Percentiles rank a stretch among this genome's conserved stretches.
Evolutionary conservation across 2,113 vertebrate genomes (phyloP).

Genomic region (Grallaria varia): DNA sequence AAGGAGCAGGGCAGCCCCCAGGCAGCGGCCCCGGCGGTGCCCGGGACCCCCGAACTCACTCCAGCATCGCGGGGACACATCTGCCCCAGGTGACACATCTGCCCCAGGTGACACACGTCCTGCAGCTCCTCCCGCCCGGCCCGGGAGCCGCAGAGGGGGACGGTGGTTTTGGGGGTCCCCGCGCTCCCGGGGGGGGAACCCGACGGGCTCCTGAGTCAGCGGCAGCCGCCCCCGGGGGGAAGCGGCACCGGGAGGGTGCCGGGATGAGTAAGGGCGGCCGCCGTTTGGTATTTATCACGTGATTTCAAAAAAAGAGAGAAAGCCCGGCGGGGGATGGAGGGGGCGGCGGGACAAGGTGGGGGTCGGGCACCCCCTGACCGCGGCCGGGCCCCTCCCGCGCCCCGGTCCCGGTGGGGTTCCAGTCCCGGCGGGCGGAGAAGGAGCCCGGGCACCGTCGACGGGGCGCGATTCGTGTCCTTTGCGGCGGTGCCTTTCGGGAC

Average conservation of each 20-base stretch:
- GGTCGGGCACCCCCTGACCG: neutral
- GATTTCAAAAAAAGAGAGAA: slow-evolving; percentile 15
- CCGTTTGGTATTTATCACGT: neutral
- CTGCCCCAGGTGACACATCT: neutral
- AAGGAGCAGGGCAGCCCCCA: neutral
- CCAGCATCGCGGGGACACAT: rapidly evolving
- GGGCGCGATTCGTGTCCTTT: neutral
- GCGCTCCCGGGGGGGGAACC: neutral
- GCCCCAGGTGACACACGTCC: neutral
- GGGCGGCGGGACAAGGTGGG: neutral
- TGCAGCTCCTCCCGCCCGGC: neutral
- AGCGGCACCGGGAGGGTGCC: neutral
- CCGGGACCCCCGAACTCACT: neutral
- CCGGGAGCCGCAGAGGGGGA: neutral
- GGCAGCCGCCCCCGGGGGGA: slow-evolving; percentile 11
- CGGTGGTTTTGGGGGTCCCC: neutral
- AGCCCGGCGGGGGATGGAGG: neutral
- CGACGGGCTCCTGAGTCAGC: neutral
- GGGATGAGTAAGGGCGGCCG: slow-evolving; percentile 20
- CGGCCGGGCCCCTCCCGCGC: rapidly evolving
- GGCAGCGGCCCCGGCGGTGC: rapidly evolving
- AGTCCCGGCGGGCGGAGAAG: neutral
- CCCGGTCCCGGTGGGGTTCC: neutral
- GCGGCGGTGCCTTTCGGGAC: neutral
- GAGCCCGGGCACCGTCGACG: rapidly evolving